Conservation (phyloP, 2,113 vertebrate genomes). For the Nansenia antarctica region DNA sequence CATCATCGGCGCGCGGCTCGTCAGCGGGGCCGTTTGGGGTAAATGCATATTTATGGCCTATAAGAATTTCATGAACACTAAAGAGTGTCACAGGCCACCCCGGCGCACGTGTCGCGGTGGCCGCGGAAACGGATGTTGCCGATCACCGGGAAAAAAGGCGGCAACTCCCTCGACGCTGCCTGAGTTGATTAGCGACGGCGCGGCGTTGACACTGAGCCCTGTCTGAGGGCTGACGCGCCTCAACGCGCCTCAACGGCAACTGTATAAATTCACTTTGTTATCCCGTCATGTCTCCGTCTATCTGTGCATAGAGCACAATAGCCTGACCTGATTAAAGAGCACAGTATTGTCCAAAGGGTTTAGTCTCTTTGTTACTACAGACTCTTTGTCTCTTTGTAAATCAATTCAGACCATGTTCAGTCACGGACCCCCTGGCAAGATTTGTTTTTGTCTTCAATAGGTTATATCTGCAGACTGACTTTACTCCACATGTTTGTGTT, state of each 20-base stretch:
- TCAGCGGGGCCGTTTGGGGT: slow-evolving; percentile 49
- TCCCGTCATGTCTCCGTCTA: no score
- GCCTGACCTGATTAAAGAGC: background rate
- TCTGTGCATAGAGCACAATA: slow-evolving; percentile 16
- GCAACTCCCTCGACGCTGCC: slow-evolving; percentile 55
- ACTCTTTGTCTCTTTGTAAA: background rate
- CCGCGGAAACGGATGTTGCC: background rate
- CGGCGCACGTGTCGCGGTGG: slow-evolving; percentile 40
- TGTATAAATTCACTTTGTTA: slow-evolving; percentile 40
- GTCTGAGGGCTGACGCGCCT: slow-evolving; percentile 37
- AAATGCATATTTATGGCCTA: slow-evolving; percentile 74
- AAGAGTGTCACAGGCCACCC: slow-evolving; percentile 66
- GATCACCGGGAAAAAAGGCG: slow-evolving; percentile 52
- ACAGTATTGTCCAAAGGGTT: background rate
- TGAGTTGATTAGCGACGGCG: slow-evolving; percentile 53
- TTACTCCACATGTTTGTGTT: background rate
- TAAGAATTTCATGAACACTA: slow-evolving; percentile 74
- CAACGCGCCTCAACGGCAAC: slow-evolving; percentile 14
- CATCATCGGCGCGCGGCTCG: slow-evolving; percentile 42
- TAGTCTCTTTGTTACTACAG: background rate
- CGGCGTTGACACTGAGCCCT: slow-evolving; percentile 7
- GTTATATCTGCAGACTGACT: background rate
- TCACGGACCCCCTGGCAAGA: background rate
- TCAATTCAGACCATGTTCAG: background rate
- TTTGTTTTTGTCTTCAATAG: no score